Conservation (phyloP, 2,888 invertebrate species). For the Drosophila mimetica region DNA sequence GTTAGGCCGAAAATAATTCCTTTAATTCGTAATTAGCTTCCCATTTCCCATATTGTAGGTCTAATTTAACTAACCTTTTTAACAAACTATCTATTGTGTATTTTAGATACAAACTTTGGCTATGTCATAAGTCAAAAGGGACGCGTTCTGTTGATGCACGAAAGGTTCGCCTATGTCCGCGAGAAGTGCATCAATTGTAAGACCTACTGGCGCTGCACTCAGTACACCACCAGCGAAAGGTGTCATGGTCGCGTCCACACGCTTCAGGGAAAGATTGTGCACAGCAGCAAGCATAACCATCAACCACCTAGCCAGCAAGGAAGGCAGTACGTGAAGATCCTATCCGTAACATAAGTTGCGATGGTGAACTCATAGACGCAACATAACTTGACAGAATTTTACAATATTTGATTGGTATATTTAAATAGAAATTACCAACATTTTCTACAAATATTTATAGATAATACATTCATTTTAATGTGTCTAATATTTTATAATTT, state of each 20-base stretch:
- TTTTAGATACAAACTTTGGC: conserved; percentile 42
- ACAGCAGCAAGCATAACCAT: conserved; percentile 81
- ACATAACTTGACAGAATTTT: too few relatives aligned
- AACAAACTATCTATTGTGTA: neutral
- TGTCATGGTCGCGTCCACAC: conserved; percentile 84
- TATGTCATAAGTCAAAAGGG: conserved; percentile 83
- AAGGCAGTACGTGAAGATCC: conserved; percentile 13
- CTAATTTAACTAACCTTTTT: neutral
- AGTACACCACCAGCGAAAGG: conserved; percentile 81
- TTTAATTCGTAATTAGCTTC: neutral
- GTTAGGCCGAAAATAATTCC: conserved; percentile 16
- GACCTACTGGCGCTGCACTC: conserved; percentile 84
- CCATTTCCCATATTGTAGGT: neutral
- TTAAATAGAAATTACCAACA: too few relatives aligned
- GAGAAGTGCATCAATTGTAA: conserved; percentile 82
- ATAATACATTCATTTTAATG: neutral
- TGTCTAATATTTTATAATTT: neutral
- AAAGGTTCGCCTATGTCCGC: conserved; percentile 81
- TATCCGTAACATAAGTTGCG: neutral
- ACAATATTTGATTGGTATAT: too few relatives aligned
- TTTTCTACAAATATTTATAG: neutral
- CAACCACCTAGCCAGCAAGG: conserved; percentile 34
- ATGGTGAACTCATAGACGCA: neutral
- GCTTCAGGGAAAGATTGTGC: conserved; percentile 71
- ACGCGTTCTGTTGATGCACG: conserved; percentile 73